phyloP scores from a whole-genome alignment of 2,113 vertebrate species.

The Turdus rufiventris region DNA sequence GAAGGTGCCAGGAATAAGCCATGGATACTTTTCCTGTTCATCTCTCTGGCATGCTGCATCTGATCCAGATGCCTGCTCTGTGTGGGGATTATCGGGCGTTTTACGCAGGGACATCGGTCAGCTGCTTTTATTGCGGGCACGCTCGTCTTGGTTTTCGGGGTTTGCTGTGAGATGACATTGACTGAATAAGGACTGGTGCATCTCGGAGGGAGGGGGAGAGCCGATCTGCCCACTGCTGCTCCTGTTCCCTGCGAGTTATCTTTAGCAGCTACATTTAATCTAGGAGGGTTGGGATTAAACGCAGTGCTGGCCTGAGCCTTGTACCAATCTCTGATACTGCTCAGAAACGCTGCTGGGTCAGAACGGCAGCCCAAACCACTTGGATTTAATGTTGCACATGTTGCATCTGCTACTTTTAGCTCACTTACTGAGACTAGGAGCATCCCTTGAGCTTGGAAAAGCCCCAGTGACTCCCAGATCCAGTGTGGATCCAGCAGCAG shows the following conservation, averaged over 20 bases:
- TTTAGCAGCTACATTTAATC: slow-evolving; percentile 37
- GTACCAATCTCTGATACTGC: fast-evolving
- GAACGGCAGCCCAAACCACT: neutral
- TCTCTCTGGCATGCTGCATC: neutral
- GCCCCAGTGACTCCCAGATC: fast-evolving
- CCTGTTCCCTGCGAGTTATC: slow-evolving; percentile 47
- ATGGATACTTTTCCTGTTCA: neutral
- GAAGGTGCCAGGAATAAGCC: slow-evolving; percentile 30
- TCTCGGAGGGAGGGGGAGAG: neutral
- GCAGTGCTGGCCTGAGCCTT: neutral
- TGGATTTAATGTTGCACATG: neutral
- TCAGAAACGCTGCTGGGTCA: neutral
- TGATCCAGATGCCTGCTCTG: neutral
- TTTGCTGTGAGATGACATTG: slow-evolving; percentile 41
- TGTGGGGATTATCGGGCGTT: slow-evolving; percentile 3
- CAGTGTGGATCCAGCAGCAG: neutral
- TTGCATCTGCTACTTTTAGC: neutral
- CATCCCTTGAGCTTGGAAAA: neutral
- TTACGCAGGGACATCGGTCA: slow-evolving; percentile 30
- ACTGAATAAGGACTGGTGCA: slow-evolving; percentile 59
- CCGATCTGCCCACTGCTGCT: slow-evolving; percentile 6
- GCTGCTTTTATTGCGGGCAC: slow-evolving; percentile 16
- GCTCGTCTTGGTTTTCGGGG: slow-evolving; percentile 1
- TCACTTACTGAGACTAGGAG: neutral
- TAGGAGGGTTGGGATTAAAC: neutral